Evolutionary conservation across 2,888 invertebrate genomes (phyloP), one percentile per base, ranked within the genome.

Genomic region (Labia minor): DNA sequence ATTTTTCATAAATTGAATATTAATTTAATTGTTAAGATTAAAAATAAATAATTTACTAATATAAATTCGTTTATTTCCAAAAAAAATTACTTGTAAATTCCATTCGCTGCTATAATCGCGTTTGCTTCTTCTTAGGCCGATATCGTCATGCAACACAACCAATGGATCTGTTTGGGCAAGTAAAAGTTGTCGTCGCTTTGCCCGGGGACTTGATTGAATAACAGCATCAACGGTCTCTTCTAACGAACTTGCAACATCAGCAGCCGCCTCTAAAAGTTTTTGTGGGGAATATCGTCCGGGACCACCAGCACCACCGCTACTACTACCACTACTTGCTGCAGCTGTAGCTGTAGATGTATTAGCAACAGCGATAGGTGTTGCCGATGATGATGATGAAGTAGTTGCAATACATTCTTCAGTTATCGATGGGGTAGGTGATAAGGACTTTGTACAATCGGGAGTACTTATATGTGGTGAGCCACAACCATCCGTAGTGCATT

Each of bases 211-310:
- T 16, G 82, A 82, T 75, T 84, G 85, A 67, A 86, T 85, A 0
- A 85, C 85, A 33, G 84, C 82, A 74, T 85, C 87, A 19, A 87
- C 86, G 0, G 87, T 83, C 73, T 85, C 85, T 72, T 88, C 88
- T 63, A 87, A 74, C 1, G 85, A 83, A 71, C 82, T 85, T 1
- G 86, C 86, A 0, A 83, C 82, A 70, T 84, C 84, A 63, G 86
- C 86, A 0, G 85, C 86, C 1, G 87, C 86, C 74, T 86, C 86
- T 64, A 87, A 75, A 16, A 87, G 76, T 70, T 77, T 83, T 73
- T 80, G 80, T 0, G 82, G 78, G 14, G 79, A 68, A 49, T 49
- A 49, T 49, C 49, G 14, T 49, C 49, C 6, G 70, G 70, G 8
- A 68, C 69, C 2, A 66, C 65, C 10, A 67, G 62, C n/a, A 68